Conservation (phyloP, 2,797 vertebrate species). For the Sebastes wilsoni region DNA sequence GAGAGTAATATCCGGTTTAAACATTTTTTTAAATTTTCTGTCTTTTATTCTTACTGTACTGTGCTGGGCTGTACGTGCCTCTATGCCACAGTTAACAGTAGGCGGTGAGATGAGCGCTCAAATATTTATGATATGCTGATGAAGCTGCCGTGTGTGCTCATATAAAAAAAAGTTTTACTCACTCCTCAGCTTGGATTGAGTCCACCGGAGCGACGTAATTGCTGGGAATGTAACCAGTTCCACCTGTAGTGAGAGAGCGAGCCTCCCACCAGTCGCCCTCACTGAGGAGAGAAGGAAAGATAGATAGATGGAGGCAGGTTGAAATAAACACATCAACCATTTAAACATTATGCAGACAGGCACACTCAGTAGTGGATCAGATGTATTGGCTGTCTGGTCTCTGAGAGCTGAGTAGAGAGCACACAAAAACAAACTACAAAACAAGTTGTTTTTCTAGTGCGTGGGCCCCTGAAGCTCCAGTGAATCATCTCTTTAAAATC, state of each 20-base stretch:
- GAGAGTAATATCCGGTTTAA: background rate
- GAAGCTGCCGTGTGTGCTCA: background rate
- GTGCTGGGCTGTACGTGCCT: background rate
- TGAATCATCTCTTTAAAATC: conserved; percentile 4
- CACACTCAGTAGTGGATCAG: background rate
- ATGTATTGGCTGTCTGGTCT: conserved; percentile 4
- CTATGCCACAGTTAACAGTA: conserved; percentile 2
- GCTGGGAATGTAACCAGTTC: conserved; percentile 99
- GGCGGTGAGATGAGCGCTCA: conserved; percentile 7
- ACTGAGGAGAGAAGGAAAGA: conserved; percentile 74
- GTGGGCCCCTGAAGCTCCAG: background rate
- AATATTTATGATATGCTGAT: conserved; percentile 49
- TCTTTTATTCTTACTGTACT: background rate
- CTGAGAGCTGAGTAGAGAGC: background rate
- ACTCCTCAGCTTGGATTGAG: conserved; percentile 99
- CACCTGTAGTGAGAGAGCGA: conserved; percentile 95
- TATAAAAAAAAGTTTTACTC: conserved; percentile 73
- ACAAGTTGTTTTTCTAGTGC: conserved; percentile 10
- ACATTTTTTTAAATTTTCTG: background rate
- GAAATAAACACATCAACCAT: conserved; percentile 37
- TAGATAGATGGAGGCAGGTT: conserved; percentile 18
- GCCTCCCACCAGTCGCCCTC: conserved; percentile 99
- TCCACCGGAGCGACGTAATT: conserved; percentile 99
- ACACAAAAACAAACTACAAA: background rate
- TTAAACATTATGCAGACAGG: conserved; percentile 37